Percentiles rank a stretch among this genome's conserved stretches.
phyloP scores from a whole-genome alignment of 2,888 invertebrate species.

The Acanthosepion pharaonis region DNA sequence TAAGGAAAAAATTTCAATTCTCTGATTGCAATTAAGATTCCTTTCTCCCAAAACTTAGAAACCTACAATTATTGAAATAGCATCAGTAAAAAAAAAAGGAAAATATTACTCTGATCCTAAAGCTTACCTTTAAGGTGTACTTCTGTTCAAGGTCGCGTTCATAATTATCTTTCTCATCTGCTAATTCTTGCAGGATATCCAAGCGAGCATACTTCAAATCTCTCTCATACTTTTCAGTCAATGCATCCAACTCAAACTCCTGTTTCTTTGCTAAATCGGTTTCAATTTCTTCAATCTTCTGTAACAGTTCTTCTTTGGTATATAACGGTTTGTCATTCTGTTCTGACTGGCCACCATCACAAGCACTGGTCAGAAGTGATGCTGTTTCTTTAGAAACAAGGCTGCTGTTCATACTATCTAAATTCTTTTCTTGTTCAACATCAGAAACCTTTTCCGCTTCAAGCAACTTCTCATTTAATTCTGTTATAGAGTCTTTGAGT shows the following conservation, averaged over 20 bases:
- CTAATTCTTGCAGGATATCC: slow-evolving; percentile 15
- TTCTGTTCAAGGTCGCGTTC: slow-evolving; percentile 24
- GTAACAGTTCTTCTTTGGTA: slow-evolving; percentile 41
- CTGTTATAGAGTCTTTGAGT: slow-evolving; percentile 49
- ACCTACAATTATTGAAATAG: not conserved
- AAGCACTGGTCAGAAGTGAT: slow-evolving; percentile 36
- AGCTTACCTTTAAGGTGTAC: slow-evolving; percentile 39
- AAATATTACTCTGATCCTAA: not conserved
- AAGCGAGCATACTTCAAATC: slow-evolving; percentile 47
- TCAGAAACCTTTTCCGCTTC: slow-evolving; percentile 44
- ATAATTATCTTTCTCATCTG: slow-evolving; percentile 36
- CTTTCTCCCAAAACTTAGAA: no score
- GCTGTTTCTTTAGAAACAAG: not conserved
- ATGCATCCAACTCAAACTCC: slow-evolving; percentile 57
- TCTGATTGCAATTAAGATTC: no score
- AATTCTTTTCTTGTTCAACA: slow-evolving; percentile 37
- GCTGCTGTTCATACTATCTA: not conserved
- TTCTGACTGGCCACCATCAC: slow-evolving; percentile 45
- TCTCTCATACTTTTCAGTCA: slow-evolving; percentile 54
- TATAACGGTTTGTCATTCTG: slow-evolving; percentile 36
- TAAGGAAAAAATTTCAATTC: no score
- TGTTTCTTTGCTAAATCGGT: slow-evolving; percentile 49
- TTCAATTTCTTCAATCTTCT: slow-evolving; percentile 48
- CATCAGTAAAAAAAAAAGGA: no score
- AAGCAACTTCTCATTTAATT: slow-evolving; percentile 49